Conservation (phyloP, 2,888 invertebrate species). For the Lottia gigantea region DNA sequence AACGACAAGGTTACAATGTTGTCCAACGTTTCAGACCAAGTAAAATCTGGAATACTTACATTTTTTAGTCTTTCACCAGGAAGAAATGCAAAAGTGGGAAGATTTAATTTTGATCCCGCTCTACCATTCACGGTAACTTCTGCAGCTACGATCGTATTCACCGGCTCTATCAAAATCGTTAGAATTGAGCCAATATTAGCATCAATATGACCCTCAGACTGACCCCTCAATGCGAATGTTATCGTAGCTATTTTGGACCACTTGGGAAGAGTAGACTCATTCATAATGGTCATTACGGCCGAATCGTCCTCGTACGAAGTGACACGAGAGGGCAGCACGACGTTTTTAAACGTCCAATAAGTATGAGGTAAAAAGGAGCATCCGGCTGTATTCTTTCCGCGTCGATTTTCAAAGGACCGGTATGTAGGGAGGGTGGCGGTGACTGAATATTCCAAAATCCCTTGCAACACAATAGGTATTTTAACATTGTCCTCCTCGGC, state of each 20-base stretch:
- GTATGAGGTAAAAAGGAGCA: conserved; percentile 42
- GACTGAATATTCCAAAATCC: conserved; percentile 37
- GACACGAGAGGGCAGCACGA: conserved; percentile 15
- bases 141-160: conserved; percentile 27
- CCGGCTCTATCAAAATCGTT: conserved; percentile 32
- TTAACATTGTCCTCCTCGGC: conserved; percentile 52
- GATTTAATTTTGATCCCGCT: conserved; percentile 19
- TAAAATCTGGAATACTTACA: conserved; percentile 44
- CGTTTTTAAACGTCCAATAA: conserved; percentile 40
- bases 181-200: conserved; percentile 47
- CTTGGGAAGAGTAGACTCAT: conserved; percentile 23
- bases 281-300: conserved; percentile 30
- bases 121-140: conserved; percentile 34
- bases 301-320: conserved; percentile 22
- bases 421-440: conserved; percentile 45
- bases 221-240: conserved; percentile 41
- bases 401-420: conserved; percentile 40
- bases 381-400: conserved; percentile 38
- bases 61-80: conserved; percentile 25
- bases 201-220: conserved; percentile 43
- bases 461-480: conserved; percentile 42
- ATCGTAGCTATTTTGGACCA: conserved; percentile 28
- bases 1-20: conserved; percentile 38
- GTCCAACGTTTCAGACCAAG: conserved; percentile 40
- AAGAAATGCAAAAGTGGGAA: conserved; percentile 28